phyloP scores from a whole-genome alignment of 2,113 vertebrate genomes.

The Cynocephalus volans region DNA sequence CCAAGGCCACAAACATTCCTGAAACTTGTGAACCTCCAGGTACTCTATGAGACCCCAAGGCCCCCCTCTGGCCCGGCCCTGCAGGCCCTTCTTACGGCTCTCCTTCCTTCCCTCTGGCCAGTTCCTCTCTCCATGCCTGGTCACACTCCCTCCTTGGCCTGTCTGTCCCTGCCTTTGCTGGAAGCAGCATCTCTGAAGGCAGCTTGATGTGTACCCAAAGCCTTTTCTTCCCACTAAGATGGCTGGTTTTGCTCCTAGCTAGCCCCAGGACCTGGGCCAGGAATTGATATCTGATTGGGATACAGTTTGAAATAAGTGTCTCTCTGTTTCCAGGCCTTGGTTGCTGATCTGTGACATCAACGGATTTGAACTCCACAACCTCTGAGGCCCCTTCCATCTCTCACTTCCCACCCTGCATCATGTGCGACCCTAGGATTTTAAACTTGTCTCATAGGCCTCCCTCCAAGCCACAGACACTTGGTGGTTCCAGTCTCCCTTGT shows the following conservation, averaged over 20 bases:
- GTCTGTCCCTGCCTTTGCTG: not conserved
- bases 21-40: not conserved
- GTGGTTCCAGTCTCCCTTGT: not conserved
- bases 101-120: not conserved
- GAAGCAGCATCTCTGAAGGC: slow-evolving; percentile 29
- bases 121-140: too few species aligned
- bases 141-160: not conserved
- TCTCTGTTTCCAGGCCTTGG: not conserved
- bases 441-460: not conserved
- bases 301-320: not conserved
- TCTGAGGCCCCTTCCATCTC: not conserved
- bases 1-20: not conserved
- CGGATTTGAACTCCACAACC: not conserved
- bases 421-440: not conserved
- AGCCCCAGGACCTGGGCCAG: not conserved
- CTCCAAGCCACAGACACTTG: not conserved
- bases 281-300: not conserved
- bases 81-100: not conserved
- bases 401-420: not conserved
- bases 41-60: not conserved
- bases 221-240: not conserved
- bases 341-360: not conserved
- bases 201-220: not conserved
- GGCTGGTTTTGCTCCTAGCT: not conserved
- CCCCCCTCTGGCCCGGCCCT: not conserved